These are phyloP conservation scores for Orycteropus afer DNA, from an alignment of 2,113 vertebrate genomes.

Conservation along the genomic window DNA sequence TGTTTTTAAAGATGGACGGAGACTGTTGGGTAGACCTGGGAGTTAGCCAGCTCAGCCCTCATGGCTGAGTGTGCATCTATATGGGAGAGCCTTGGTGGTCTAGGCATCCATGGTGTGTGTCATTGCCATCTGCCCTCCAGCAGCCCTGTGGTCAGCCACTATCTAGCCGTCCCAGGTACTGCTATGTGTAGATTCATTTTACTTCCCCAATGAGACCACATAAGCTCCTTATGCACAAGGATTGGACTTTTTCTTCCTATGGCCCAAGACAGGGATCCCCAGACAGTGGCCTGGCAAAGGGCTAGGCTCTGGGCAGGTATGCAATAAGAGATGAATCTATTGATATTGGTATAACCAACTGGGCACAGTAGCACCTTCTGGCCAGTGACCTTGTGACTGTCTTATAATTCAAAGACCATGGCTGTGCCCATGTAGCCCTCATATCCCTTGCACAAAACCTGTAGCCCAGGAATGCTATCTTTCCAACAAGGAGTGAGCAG, in stretches of 20 bases:
- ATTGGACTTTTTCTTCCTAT: background rate
- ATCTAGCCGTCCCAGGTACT: background rate
- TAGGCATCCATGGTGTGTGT: background rate
- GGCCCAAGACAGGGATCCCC: background rate
- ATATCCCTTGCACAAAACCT: accelerated
- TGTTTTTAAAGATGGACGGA: background rate
- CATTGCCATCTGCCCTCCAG: background rate
- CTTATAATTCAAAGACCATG: background rate
- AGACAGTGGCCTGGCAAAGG: background rate
- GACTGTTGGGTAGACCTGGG: background rate
- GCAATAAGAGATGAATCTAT: accelerated
- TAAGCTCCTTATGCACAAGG: background rate
- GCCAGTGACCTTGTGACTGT: background rate
- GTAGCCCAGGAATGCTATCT: background rate
- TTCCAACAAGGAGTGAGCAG: background rate
- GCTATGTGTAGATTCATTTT: accelerated
- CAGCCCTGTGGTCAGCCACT: background rate
- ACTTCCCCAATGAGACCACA: background rate
- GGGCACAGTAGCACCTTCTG: background rate
- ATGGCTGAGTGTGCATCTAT: too few species aligned
- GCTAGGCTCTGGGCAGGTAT: background rate
- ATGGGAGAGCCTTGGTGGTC: background rate
- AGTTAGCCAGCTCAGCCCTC: background rate
- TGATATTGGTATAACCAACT: background rate
- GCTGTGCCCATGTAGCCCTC: background rate